A percentile compares a stretch with the other conserved stretches of the same genome.
These are phyloP conservation scores for Mugil cephalus DNA, from an alignment of 2,113 vertebrate species.

Conservation along the genomic window DNA sequence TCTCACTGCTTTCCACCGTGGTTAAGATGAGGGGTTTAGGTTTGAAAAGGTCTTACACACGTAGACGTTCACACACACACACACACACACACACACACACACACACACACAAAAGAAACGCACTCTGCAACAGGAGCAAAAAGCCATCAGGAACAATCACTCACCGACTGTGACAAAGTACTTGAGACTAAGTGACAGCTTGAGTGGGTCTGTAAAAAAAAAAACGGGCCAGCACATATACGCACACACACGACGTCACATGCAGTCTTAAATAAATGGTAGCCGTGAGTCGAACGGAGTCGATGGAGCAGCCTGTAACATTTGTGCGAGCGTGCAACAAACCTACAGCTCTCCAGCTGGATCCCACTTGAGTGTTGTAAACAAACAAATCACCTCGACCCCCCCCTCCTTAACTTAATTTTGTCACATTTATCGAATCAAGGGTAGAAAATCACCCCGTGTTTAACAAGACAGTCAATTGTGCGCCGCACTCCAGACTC, in stretches of 20 bases:
- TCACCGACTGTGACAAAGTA: slow-evolving; percentile 41
- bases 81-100: too few relatives aligned
- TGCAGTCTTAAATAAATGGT: slow-evolving; percentile 6
- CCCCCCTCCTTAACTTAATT: slow-evolving; percentile 46
- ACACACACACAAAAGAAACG: slow-evolving; percentile 2
- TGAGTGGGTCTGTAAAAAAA: slow-evolving; percentile 25
- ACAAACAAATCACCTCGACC: neutral
- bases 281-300: slow-evolving; percentile 1
- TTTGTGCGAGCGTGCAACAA: neutral
- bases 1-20: slow-evolving; percentile 3
- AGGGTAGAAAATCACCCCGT: slow-evolving; percentile 44
- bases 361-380: neutral
- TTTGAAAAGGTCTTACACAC: slow-evolving; percentile 5
- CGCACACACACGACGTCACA: slow-evolving; percentile 31
- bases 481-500: slow-evolving; percentile 47
- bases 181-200: slow-evolving; percentile 43
- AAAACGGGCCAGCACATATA: slow-evolving; percentile 15
- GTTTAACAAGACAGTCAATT: slow-evolving; percentile 48
- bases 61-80: neutral
- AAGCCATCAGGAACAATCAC: slow-evolving; percentile 40
- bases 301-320: slow-evolving; percentile 23
- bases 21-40: slow-evolving; percentile 3
- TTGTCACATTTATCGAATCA: slow-evolving; percentile 61
- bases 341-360: slow-evolving; percentile 5
- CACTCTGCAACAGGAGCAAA: neutral